These are phyloP conservation scores for Mastigias papua DNA, from an alignment of 30 jellyfish, hydroid and myxozoan genomes.

Conservation along the genomic window DNA sequence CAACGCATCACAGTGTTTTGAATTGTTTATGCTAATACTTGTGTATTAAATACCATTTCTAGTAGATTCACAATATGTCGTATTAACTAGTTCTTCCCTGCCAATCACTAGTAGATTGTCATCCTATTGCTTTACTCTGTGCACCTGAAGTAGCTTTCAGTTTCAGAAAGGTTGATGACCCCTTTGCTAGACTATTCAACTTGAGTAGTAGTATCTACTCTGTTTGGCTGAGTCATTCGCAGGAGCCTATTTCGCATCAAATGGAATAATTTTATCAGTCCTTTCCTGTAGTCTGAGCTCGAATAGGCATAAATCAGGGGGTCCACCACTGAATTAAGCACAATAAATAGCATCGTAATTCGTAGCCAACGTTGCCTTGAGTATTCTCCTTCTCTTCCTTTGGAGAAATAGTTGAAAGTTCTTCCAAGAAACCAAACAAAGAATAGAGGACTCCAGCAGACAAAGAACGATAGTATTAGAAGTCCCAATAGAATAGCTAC, in stretches of 20 bases:
- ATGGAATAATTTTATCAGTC: not conserved
- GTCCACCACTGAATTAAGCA: constrained; percentile 5
- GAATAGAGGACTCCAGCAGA: constrained; percentile 26
- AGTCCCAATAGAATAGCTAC: constrained; percentile 1
- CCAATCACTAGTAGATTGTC: no score
- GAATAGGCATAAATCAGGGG: constrained; percentile 26
- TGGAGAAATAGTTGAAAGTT: not conserved
- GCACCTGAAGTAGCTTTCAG: no score
- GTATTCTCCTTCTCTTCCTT: not conserved
- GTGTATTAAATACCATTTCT: no score
- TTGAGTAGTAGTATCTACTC: not conserved
- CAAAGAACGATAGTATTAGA: constrained; percentile 5
- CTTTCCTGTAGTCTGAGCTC: constrained; percentile 8
- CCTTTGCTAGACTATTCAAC: not conserved
- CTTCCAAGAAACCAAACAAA: constrained; percentile 4
- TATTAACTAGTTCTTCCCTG: no score
- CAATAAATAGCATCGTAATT: not conserved
- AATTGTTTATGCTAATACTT: no score
- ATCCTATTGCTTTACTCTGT: no score
- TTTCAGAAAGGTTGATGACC: not conserved
- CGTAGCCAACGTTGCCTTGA: constrained; percentile 7
- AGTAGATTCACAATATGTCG: no score
- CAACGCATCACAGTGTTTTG: no score
- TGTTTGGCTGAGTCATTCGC: not conserved
- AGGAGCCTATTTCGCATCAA: not conserved